Percentiles rank a stretch among this genome's conserved stretches.
Evolutionary conservation across 2,888 invertebrate species (phyloP).

Genomic region (Carcina quercana): DNA sequence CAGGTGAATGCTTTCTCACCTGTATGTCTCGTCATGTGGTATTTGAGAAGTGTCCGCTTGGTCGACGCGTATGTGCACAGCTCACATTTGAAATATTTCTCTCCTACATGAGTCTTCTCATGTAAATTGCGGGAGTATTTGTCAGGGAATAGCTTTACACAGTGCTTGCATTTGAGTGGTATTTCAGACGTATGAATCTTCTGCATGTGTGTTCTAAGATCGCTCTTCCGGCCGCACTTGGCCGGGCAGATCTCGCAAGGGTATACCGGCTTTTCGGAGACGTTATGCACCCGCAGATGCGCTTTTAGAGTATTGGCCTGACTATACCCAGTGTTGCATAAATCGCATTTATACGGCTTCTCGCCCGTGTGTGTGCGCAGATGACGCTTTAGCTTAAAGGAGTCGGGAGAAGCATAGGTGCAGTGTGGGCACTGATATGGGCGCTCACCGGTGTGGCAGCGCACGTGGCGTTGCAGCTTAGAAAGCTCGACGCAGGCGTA

Average conservation of each 20-base stretch:
- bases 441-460: slow-evolving; percentile 94
- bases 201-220: slow-evolving; percentile 95
- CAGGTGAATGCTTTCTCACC: slow-evolving; percentile 95
- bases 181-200: slow-evolving; percentile 95
- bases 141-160: slow-evolving; percentile 94
- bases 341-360: slow-evolving; percentile 90
- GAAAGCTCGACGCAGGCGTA: slow-evolving; percentile 97
- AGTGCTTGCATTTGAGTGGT: slow-evolving; percentile 93
- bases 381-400: slow-evolving; percentile 97
- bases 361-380: slow-evolving; percentile 94
- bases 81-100: slow-evolving; percentile 96
- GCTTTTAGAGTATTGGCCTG: slow-evolving; percentile 97
- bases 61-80: slow-evolving; percentile 96
- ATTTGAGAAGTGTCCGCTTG: slow-evolving; percentile 92
- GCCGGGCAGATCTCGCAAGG: slow-evolving; percentile 97
- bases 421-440: slow-evolving; percentile 97
- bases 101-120: slow-evolving; percentile 91
- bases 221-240: slow-evolving; percentile 97
- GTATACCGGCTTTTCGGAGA: slow-evolving; percentile 91
- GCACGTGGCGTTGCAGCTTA: slow-evolving; percentile 94
- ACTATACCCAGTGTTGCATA: slow-evolving; percentile 93
- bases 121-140: slow-evolving; percentile 85
- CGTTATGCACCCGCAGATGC: slow-evolving; percentile 91
- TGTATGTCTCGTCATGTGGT: slow-evolving; percentile 96
- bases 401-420: slow-evolving; percentile 98